Evolutionary conservation across 2,797 vertebrate genomes (phyloP), one percentile per base, ranked within the genome.

Genomic region (Cyclopterus lumpus): DNA sequence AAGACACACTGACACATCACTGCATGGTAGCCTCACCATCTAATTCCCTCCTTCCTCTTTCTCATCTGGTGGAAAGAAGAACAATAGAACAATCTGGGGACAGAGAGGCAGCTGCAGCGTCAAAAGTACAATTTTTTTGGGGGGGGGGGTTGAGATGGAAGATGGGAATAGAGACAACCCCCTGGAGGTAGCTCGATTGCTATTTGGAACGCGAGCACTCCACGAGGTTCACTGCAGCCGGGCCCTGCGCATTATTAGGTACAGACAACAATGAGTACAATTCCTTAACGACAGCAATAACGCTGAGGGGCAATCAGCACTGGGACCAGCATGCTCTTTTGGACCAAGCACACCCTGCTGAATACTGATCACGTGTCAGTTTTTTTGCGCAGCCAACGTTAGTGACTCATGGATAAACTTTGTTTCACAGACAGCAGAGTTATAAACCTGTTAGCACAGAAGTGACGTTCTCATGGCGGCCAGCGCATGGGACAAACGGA

Each of bases 41-140:
- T 71, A 40, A 82, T 69, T 80, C 62, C 63, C n/a, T 75, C 38
- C 79, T 88, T 88, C 86, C 80, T 77, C 71, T 86, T 90, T 90
- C 53, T 83, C 65, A 71, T 59, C 42, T 75, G 24, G 30, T 84
- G 67, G 80, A 82, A 87, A 88, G 73, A 74, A 81, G 83, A 86
- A 89, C 48, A 63, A 73, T 55, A 69, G 62, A 55, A 79, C 58
- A 51, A 32, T 44, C 26, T 55, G 65, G 74, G 34, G 59, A 74
- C 36, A 8, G 22, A 68, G 9, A 75, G 8, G 63, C 71, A 77
- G 76, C 75, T 73, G 70, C 18, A 28, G 59, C 65, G 70, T 70
- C 77, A 59, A 73, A 79, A 88, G 77, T 69, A 53, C 26, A 75
- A 34, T 8, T 6, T 34, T 34, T 34, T 34, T 6, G 34, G 34